Evolutionary conservation across 92 coral and sea anemone genomes (phyloP), one percentile per base, ranked within the genome.

Genomic region (Muricea muricata): DNA sequence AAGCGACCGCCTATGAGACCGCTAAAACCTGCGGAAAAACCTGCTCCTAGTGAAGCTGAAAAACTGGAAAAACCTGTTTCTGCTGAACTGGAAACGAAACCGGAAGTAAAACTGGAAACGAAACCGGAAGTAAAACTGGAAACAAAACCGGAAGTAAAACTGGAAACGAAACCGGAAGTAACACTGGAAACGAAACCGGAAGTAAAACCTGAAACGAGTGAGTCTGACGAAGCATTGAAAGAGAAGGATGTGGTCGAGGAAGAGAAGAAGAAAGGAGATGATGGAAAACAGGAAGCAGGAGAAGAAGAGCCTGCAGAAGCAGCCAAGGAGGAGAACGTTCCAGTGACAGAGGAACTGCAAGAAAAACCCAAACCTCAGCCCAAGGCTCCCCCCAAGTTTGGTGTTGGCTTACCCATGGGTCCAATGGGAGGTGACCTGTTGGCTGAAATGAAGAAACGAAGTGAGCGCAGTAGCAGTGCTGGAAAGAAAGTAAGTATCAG

Each of bases 361-460:
- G 75, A 47, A 0, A 82, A 70, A 57, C 82, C 74, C 24, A 91
- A 66, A 70, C 63, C 91, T 6, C 42, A 85, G 15, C 55, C 87
- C 9, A 92, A 90, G 6, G 95, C 87, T 13, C 99, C 99, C n/a
- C 99, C 98, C 31, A 97, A 89, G 87, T 97, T 97, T 92, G 99
- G 98, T 28, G 72, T 96, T 17, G 99, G 97, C n/a, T 65, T 96
- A 45, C 94, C 93, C 18, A 82, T 81, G 85, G 99, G 99, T 13
- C 82, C 88, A 26, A 93, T 93, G 1, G 97, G 98, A 15, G 99
- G 98, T 30, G 97, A 95, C 4, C 80, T 97, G 1, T 79, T 97
- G 80, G 99, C 99, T 12, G 99, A 97, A 65, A 97, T 97, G 99
- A 97, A 92, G 79, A 21, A 88, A 93, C 87, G 98, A 84, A 93